These are phyloP conservation scores for Ornithoptera alexandrae DNA, from an alignment of 2,888 invertebrate genomes.

Conservation along the genomic window DNA sequence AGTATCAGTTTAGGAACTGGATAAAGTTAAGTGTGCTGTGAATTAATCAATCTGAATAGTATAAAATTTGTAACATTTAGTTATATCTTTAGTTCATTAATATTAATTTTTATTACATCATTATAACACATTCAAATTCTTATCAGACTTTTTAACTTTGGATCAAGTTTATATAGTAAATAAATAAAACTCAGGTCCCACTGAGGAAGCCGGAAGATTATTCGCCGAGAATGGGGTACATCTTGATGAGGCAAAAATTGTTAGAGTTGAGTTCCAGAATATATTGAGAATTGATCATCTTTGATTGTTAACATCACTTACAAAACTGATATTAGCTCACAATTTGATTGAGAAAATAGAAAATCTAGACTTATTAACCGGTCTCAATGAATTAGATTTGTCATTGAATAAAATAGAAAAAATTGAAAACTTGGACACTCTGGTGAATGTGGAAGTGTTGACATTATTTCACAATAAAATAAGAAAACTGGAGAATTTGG, in stretches of 20 bases:
- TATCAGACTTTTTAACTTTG: too few relatives aligned
- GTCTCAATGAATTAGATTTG: slow-evolving; percentile 90
- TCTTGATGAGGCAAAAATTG: slow-evolving; percentile 83
- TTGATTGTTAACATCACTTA: slow-evolving; percentile 89
- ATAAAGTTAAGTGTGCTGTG: too few relatives aligned
- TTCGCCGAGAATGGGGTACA: slow-evolving; percentile 88
- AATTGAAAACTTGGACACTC: slow-evolving; percentile 88
- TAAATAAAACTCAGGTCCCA: slow-evolving; percentile 73
- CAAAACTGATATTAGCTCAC: slow-evolving; percentile 89
- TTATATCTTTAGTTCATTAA: too few relatives aligned
- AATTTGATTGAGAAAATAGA: slow-evolving; percentile 94
- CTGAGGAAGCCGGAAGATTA: slow-evolving; percentile 86
- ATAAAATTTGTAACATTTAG: too few relatives aligned
- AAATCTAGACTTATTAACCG: slow-evolving; percentile 85
- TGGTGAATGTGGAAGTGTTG: slow-evolving; percentile 87
- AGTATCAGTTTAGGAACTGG: too few relatives aligned
- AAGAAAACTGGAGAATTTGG: slow-evolving; percentile 86
- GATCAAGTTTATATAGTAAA: not conserved
- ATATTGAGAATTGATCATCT: slow-evolving; percentile 93
- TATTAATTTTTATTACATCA: too few relatives aligned
- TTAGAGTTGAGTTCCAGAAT: slow-evolving; percentile 90
- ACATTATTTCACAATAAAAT: slow-evolving; percentile 91
- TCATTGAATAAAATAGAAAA: slow-evolving; percentile 93
- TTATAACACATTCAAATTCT: too few relatives aligned
- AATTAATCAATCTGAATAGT: too few relatives aligned